These are phyloP conservation scores for Phymastichus coffea DNA, from an alignment of 1,140 invertebrate species.

Conservation along the genomic window DNA sequence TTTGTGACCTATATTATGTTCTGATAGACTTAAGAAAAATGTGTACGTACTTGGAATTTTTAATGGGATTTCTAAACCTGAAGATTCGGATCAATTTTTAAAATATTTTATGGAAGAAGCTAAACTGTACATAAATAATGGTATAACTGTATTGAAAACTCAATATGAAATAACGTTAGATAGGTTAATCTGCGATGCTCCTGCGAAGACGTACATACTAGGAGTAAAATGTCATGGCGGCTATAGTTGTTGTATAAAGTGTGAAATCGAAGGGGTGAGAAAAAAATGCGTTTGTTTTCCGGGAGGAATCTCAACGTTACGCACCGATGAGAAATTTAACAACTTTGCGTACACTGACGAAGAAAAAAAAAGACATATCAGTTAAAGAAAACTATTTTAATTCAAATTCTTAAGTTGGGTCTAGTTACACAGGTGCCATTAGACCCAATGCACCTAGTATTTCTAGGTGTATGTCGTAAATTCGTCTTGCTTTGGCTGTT, in stretches of 20 bases:
- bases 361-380: too few relatives aligned
- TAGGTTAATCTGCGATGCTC: conserved; percentile 44
- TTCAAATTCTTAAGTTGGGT: background rate
- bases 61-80: conserved; percentile 29
- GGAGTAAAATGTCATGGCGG: conserved; percentile 42
- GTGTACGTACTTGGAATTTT: conserved; percentile 34
- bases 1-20: conserved; percentile 37
- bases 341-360: background rate
- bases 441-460: conserved; percentile 46
- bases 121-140: conserved; percentile 16
- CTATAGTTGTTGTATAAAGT: conserved; percentile 45
- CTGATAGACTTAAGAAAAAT: conserved; percentile 8
- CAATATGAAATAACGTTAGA: conserved; percentile 18
- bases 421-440: conserved; percentile 33
- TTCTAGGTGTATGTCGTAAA: conserved; percentile 39
- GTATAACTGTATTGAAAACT: conserved; percentile 14
- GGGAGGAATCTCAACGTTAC: background rate
- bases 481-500: conserved; percentile 40
- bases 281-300: conserved; percentile 10
- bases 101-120: conserved; percentile 32
- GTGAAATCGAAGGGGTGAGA: conserved; percentile 34
- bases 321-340: conserved; percentile 1
- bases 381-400: background rate
- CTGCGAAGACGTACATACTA: conserved; percentile 45
- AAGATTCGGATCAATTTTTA: conserved; percentile 26